These are phyloP conservation scores for Drosophila hawaiiensis DNA, from an alignment of 2,888 invertebrate genomes.

Conservation along the genomic window DNA sequence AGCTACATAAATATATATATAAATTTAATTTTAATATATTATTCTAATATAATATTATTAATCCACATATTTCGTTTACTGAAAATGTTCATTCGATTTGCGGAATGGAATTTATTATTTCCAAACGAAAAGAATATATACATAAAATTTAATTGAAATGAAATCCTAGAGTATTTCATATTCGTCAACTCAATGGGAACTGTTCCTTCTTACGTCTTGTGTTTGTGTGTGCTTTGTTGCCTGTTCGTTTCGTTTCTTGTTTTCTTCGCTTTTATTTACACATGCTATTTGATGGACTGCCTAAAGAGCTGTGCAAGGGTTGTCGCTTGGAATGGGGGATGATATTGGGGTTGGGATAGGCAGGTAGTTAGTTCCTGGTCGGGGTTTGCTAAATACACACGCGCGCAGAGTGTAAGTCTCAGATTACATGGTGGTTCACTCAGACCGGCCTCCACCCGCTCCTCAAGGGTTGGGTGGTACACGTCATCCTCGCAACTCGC, in stretches of 20 bases:
- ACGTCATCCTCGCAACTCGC: slow-evolving; percentile 37
- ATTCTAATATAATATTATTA: too few species aligned
- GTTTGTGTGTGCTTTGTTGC: slow-evolving; percentile 37
- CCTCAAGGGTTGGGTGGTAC: slow-evolving; percentile 27
- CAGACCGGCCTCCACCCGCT: slow-evolving; percentile 6
- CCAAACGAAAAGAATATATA: neutral
- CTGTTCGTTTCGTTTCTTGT: slow-evolving; percentile 32
- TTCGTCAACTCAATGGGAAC: neutral
- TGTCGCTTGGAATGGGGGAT: slow-evolving; percentile 1
- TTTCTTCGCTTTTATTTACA: slow-evolving; percentile 60
- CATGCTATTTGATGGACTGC: slow-evolving; percentile 66
- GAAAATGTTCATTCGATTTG: neutral
- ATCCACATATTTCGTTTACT: neutral
- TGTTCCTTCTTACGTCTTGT: neutral
- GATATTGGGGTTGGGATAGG: slow-evolving; percentile 5
- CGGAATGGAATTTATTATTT: neutral
- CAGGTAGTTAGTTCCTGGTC: slow-evolving; percentile 37
- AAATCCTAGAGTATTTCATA: neutral
- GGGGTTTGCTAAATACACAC: slow-evolving; percentile 53
- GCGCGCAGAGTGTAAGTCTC: slow-evolving; percentile 54
- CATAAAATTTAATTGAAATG: neutral
- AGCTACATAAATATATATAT: neutral
- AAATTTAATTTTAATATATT: too few species aligned
- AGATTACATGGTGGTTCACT: slow-evolving; percentile 71
- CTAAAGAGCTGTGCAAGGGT: slow-evolving; percentile 50